Percentiles rank a stretch among this genome's conserved stretches.
phyloP scores from a whole-genome alignment of 1,140 invertebrate genomes.

The Drosophila lini region DNA sequence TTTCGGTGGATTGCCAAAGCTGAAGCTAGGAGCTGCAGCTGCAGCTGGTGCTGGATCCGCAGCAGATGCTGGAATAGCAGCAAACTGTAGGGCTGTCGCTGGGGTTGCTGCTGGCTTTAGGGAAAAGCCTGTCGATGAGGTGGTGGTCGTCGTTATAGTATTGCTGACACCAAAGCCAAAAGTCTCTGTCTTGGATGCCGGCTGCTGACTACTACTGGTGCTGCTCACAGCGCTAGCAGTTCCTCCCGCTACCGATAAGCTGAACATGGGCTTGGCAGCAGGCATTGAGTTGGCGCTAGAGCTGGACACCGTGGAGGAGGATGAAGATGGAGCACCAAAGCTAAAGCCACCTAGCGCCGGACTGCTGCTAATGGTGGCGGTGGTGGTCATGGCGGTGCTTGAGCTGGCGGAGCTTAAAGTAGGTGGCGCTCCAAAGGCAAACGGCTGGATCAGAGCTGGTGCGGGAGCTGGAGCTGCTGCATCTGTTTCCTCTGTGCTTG shows the following conservation, averaged over 20 bases:
- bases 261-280: constrained; percentile 32
- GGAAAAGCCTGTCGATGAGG: constrained; percentile 24
- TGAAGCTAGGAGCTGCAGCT: constrained; percentile 6
- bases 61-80: constrained; percentile 11
- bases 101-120: constrained; percentile 14
- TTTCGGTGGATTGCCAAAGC: constrained; percentile 24
- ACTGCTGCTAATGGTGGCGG: not conserved
- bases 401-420: constrained; percentile 12
- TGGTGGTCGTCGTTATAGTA: constrained; percentile 19
- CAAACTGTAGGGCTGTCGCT: not conserved
- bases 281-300: constrained; percentile 11
- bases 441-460: not conserved
- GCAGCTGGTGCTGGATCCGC: not conserved
- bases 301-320: constrained; percentile 19
- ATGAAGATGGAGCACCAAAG: constrained; percentile 34
- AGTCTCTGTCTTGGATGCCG: not conserved
- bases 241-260: constrained; percentile 12
- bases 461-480: constrained; percentile 4
- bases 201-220: constrained; percentile 32
- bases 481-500: constrained; percentile 6
- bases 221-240: constrained; percentile 19
- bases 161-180: constrained; percentile 18
- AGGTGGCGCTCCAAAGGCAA: constrained; percentile 22
- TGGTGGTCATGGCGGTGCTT: constrained; percentile 8
- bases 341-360: constrained; percentile 22